phyloP scores from a whole-genome alignment of 1,140 invertebrate genomes.

The Drosophila sucinea region DNA sequence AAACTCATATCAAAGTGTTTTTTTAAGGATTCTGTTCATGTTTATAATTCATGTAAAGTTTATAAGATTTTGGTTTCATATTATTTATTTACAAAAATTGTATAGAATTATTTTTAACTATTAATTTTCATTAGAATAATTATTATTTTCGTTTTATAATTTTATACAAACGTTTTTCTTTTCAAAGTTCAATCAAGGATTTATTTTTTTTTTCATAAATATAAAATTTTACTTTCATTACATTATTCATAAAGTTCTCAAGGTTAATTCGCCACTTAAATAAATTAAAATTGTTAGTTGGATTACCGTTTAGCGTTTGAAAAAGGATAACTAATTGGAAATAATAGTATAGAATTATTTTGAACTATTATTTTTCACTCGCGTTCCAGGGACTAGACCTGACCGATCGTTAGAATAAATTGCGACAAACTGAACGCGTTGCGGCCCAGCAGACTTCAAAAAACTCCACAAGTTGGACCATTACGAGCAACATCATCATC shows the following conservation, averaged over 20 bases:
- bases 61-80: too few relatives aligned
- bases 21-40: too few relatives aligned
- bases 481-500: conserved; percentile 37
- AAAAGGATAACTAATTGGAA: background rate
- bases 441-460: conserved; percentile 38
- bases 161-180: too few relatives aligned
- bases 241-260: background rate
- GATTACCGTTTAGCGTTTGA: conserved; percentile 1
- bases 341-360: background rate
- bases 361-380: background rate
- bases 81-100: too few relatives aligned
- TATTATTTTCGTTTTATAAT: too few relatives aligned
- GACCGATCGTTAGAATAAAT: conserved; percentile 82
- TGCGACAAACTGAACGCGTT: conserved; percentile 75
- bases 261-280: background rate
- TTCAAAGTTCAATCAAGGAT: background rate
- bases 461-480: conserved; percentile 35
- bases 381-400: conserved; percentile 47
- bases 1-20: too few relatives aligned
- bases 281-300: background rate
- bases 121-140: too few relatives aligned
- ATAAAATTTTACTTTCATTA: background rate
- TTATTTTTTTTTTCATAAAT: background rate
- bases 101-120: too few relatives aligned
- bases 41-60: too few relatives aligned